These are phyloP conservation scores for Oxyteleia sp. DNA, from an alignment of 2,888 invertebrate genomes.

Conservation along the genomic window DNA sequence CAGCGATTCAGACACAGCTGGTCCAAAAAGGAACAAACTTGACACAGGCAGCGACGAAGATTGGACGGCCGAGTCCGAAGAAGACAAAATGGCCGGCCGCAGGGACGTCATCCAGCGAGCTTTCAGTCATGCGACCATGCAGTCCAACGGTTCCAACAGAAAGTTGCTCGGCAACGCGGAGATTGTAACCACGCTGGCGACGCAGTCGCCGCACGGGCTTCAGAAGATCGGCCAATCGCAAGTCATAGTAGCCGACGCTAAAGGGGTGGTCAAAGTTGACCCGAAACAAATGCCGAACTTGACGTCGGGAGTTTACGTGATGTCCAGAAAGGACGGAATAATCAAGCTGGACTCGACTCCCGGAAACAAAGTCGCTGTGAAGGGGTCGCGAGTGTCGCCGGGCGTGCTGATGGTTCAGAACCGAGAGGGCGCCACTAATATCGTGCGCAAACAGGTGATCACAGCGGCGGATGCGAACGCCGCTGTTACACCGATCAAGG, in stretches of 20 bases:
- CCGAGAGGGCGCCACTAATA: constrained; percentile 80
- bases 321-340: constrained; percentile 93
- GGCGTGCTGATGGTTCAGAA: constrained; percentile 86
- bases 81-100: constrained; percentile 85
- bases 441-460: constrained; percentile 86
- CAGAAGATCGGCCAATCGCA: constrained; percentile 83
- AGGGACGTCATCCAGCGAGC: constrained; percentile 86
- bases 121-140: constrained; percentile 85
- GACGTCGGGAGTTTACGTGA: constrained; percentile 91
- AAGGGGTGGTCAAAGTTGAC: constrained; percentile 92
- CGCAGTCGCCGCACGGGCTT: constrained; percentile 65
- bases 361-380: no score
- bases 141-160: constrained; percentile 86
- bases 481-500: constrained; percentile 84
- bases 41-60: constrained; percentile 88
- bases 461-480: constrained; percentile 80
- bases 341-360: no score
- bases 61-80: constrained; percentile 87
- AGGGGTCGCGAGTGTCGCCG: constrained; percentile 89
- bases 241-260: constrained; percentile 89
- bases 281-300: constrained; percentile 91
- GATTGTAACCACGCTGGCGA: constrained; percentile 86
- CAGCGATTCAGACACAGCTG: constrained; percentile 88
- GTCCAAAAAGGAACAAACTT: constrained; percentile 89
- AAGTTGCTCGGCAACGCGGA: constrained; percentile 88